phyloP scores from a whole-genome alignment of 2,888 invertebrate genomes.

The Priocnemis perturbator region DNA sequence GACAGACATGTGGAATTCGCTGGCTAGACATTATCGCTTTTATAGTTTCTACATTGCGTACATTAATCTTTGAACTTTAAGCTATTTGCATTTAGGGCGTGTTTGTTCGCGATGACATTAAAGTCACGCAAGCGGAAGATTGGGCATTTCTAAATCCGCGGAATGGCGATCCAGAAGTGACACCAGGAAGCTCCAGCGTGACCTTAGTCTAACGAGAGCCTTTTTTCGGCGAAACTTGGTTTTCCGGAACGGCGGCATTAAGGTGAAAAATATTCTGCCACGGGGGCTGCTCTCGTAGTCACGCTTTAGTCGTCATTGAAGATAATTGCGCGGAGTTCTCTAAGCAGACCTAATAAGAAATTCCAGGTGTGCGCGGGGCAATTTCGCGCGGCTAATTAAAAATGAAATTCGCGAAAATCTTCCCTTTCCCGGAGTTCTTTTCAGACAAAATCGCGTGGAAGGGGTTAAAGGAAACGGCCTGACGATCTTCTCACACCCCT shows the following conservation, averaged over 20 bases:
- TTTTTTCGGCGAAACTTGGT: constrained; percentile 6
- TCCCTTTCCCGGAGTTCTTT: background rate
- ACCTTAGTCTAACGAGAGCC: background rate
- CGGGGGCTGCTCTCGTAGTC: constrained; percentile 17
- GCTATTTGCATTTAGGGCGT: no score
- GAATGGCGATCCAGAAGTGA: no score
- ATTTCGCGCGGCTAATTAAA: constrained; percentile 33
- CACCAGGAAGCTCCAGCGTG: background rate
- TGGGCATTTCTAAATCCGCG: no score
- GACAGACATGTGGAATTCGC: no score
- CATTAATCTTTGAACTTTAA: no score
- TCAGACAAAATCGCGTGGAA: background rate
- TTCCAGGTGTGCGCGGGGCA: constrained; percentile 6
- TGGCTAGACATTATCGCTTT: no score
- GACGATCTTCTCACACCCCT: no score
- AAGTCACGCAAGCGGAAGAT: no score
- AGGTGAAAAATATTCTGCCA: constrained; percentile 23
- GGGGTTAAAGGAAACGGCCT: background rate
- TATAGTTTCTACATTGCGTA: no score
- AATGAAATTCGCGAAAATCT: constrained; percentile 29
- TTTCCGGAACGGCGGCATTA: background rate
- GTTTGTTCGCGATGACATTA: no score
- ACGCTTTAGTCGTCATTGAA: constrained; percentile 21
- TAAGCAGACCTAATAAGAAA: constrained; percentile 36
- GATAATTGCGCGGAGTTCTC: constrained; percentile 29